Conservation (phyloP, 2,797 vertebrate species). For the Picus viridis region DNA sequence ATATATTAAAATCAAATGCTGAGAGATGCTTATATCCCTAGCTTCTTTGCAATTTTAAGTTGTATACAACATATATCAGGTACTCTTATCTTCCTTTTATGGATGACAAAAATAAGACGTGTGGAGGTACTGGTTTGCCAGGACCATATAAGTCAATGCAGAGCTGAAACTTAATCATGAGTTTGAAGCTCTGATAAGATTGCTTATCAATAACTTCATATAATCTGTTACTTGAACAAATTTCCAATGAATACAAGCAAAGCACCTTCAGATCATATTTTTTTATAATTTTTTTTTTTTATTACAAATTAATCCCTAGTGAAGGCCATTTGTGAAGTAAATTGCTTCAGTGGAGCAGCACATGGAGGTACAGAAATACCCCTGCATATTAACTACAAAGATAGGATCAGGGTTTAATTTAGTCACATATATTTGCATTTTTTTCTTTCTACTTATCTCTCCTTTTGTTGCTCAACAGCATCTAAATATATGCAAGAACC, state of each 20-base stretch:
- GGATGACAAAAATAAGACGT: neutral
- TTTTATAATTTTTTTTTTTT: neutral
- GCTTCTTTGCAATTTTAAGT: slow-evolving; percentile 1
- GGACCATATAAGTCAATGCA: neutral
- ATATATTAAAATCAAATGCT: neutral
- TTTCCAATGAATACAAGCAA: slow-evolving; percentile 32
- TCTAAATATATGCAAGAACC: slow-evolving; percentile 64
- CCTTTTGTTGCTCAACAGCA: slow-evolving; percentile 21
- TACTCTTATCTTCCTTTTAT: neutral
- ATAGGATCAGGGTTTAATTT: slow-evolving; percentile 69
- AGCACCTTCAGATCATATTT: slow-evolving; percentile 40
- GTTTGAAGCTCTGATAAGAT: slow-evolving; percentile 7
- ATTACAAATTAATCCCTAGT: slow-evolving; percentile 33
- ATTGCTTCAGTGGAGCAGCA: slow-evolving; percentile 34
- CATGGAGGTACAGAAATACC: slow-evolving; percentile 23
- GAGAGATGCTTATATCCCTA: neutral
- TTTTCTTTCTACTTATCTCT: slow-evolving; percentile 63
- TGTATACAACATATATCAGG: neutral
- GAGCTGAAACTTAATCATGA: slow-evolving; percentile 11
- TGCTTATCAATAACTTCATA: slow-evolving; percentile 36
- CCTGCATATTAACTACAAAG: slow-evolving; percentile 45
- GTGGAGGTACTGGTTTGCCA: neutral
- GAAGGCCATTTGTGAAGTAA: slow-evolving; percentile 43
- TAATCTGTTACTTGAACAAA: slow-evolving; percentile 33
- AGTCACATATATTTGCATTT: slow-evolving; percentile 69